Percentiles rank a stretch among this genome's conserved stretches.
Evolutionary conservation across 2,797 vertebrate genomes (phyloP).

Genomic region (Austrolebias charrua): DNA sequence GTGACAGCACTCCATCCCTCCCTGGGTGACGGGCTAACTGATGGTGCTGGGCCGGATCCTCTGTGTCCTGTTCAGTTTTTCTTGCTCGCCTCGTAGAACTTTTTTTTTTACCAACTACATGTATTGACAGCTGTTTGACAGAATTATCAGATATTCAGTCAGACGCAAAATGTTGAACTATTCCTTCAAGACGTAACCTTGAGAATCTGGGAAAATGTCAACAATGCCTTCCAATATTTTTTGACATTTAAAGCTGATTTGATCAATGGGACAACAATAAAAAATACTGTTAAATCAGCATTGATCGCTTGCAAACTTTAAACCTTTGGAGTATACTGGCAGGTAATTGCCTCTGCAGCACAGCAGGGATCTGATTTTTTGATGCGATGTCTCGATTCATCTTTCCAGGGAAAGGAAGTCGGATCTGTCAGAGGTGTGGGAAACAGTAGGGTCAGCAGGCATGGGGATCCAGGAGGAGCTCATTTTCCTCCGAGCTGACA

Average conservation of each 20-base stretch:
- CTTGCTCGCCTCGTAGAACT: slow-evolving; percentile 10
- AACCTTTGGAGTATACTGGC: slow-evolving; percentile 10
- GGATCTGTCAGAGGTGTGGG: slow-evolving; percentile 26
- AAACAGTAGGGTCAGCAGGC: slow-evolving; percentile 33
- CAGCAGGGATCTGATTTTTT: slow-evolving; percentile 7
- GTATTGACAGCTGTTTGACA: no score
- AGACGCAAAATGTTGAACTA: neutral
- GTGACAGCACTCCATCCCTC: slow-evolving; percentile 41
- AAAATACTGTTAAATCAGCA: slow-evolving; percentile 1
- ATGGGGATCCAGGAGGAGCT: slow-evolving; percentile 21
- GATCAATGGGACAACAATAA: neutral
- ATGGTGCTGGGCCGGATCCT: slow-evolving; percentile 7
- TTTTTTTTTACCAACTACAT: neutral
- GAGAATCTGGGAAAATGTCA: neutral
- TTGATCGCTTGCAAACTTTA: neutral
- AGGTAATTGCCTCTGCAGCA: slow-evolving; percentile 4
- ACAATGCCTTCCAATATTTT: slow-evolving; percentile 6
- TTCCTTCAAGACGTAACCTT: slow-evolving; percentile 1
- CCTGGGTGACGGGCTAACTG: slow-evolving; percentile 36
- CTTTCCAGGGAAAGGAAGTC: slow-evolving; percentile 21
- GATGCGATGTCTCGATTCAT: slow-evolving; percentile 21
- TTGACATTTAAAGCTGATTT: neutral
- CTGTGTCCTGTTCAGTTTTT: slow-evolving; percentile 4
- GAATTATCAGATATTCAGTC: no score
- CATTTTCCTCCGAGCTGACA: slow-evolving; percentile 48